These are phyloP conservation scores for Cairina moschata DNA, from an alignment of 2,113 vertebrate species.

Conservation along the genomic window DNA sequence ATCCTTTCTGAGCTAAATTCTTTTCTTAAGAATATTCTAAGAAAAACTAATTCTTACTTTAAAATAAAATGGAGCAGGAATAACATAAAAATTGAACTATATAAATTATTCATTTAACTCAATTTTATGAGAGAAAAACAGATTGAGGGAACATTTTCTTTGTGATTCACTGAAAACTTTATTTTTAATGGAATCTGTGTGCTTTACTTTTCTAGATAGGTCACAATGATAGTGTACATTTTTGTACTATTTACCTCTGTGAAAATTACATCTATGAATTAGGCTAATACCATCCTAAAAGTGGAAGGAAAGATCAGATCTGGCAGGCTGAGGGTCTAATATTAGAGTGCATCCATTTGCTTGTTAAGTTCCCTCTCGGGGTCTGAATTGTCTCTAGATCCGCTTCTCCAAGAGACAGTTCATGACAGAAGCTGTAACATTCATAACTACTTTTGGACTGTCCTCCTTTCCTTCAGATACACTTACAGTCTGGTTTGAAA, in stretches of 20 bases:
- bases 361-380: background rate
- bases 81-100: conserved; percentile 18
- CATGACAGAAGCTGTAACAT: background rate
- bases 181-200: conserved; percentile 22
- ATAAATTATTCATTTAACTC: conserved; percentile 41
- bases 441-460: background rate
- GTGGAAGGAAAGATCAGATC: background rate
- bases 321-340: background rate
- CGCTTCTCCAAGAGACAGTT: accelerated
- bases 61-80: background rate
- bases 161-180: conserved; percentile 35
- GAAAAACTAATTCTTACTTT: conserved; percentile 13
- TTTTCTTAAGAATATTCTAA: background rate
- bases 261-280: conserved; percentile 15
- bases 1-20: background rate
- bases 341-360: background rate
- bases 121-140: conserved; percentile 13
- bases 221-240: conserved; percentile 10
- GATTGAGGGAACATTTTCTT: background rate
- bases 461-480: background rate
- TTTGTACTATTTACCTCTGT: conserved; percentile 1
- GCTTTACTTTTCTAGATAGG: background rate
- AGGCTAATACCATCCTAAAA: background rate
- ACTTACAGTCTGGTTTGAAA: background rate
- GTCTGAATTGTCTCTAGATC: background rate